Evolutionary conservation across 2,888 invertebrate genomes (phyloP).

Genomic region (Oscheius sp.): DNA sequence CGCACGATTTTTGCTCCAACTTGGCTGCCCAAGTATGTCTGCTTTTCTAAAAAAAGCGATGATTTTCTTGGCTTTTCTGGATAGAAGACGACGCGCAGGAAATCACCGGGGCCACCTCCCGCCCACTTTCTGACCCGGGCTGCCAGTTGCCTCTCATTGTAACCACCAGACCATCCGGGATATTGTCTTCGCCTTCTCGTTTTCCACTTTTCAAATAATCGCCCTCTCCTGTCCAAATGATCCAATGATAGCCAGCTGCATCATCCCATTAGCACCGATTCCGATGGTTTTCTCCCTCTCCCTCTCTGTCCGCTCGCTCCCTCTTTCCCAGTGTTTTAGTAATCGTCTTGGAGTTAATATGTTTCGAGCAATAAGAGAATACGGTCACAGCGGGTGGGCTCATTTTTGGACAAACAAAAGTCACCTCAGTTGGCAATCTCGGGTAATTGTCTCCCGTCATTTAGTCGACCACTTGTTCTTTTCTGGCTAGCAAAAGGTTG

Average conservation of each 20-base stretch:
- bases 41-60: background rate
- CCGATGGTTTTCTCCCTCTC: background rate
- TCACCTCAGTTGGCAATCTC: background rate
- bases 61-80: background rate
- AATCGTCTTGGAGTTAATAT: background rate
- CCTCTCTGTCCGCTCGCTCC: background rate
- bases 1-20: too few relatives aligned
- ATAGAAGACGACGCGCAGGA: too few relatives aligned
- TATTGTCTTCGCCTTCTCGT: background rate
- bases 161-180: slow-evolving; percentile 1
- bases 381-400: slow-evolving; percentile 19
- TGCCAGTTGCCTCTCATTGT: slow-evolving; percentile 11
- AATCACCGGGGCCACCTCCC: too few relatives aligned
- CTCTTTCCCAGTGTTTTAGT: slow-evolving; percentile 10
- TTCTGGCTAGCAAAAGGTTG: background rate
- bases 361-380: background rate
- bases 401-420: slow-evolving; percentile 31
- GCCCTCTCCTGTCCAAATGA: background rate
- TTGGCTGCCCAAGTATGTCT: background rate
- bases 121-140: background rate
- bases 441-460: background rate
- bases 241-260: slow-evolving; percentile 3
- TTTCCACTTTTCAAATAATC: background rate
- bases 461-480: background rate
- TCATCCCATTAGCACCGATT: slow-evolving; percentile 12